Conservation (phyloP, 1,140 invertebrate species). For the Paracyclopina nana region DNA sequence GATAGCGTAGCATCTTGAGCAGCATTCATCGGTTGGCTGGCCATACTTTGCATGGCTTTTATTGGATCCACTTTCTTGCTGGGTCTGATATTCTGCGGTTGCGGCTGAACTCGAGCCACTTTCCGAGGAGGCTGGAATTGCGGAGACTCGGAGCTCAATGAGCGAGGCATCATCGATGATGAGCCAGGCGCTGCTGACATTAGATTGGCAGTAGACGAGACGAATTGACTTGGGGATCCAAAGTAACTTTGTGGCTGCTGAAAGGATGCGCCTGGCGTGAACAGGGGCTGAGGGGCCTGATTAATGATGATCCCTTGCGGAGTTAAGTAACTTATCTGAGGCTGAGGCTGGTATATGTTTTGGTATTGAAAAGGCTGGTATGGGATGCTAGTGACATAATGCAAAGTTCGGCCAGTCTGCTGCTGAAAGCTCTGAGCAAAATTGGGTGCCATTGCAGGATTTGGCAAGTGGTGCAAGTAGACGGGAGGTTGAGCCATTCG, state of each 20-base stretch:
- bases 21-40: neutral
- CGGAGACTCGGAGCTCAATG: neutral
- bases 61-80: slow-evolving; percentile 4
- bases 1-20: too few relatives aligned
- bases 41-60: slow-evolving; percentile 5
- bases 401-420: neutral
- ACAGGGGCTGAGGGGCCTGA: too few relatives aligned
- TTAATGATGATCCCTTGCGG: neutral
- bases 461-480: neutral
- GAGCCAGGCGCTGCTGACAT: too few relatives aligned
- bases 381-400: neutral
- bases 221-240: too few relatives aligned
- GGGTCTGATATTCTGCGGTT: neutral
- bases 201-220: too few relatives aligned
- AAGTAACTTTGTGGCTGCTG: too few relatives aligned
- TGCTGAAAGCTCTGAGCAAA: neutral
- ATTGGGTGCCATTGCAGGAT: neutral
- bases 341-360: neutral
- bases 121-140: slow-evolving; percentile 1
- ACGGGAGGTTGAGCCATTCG: neutral
- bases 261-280: too few relatives aligned
- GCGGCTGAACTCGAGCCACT: slow-evolving; percentile 9
- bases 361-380: too few relatives aligned
- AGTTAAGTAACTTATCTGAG: neutral
- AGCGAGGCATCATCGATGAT: too few relatives aligned